Percentiles rank a stretch among this genome's conserved stretches.
These are phyloP conservation scores for Ianthella basta DNA, from an alignment of 37 sponge, comb jelly and placozoan species.

Conservation along the genomic window DNA sequence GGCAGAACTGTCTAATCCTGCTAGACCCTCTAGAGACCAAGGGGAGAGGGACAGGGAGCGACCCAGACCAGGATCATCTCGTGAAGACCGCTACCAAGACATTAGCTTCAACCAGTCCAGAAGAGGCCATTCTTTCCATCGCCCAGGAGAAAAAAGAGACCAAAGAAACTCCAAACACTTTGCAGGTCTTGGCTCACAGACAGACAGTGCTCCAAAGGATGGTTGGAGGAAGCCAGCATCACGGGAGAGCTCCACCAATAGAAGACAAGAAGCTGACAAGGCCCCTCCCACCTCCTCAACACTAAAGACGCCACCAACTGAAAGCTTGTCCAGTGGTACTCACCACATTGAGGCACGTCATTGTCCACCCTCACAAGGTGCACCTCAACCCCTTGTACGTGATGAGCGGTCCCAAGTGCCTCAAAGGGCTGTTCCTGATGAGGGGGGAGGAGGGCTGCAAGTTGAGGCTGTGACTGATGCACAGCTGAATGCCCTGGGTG, in stretches of 20 bases:
- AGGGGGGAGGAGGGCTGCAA: not conserved
- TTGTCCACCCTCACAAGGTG: no score
- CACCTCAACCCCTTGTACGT: not conserved
- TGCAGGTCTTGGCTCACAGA: not conserved
- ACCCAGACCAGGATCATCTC: not conserved
- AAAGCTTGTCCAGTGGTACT: no score
- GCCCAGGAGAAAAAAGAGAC: no score
- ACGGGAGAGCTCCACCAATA: no score
- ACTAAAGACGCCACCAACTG: no score
- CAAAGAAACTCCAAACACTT: not conserved
- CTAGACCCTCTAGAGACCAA: not conserved
- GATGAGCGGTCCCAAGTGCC: not conserved
- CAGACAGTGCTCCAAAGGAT: no score
- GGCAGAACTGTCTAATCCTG: slow-evolving; percentile 1
- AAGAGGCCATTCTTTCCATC: no score
- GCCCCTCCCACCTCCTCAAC: no score
- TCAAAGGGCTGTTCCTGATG: not conserved
- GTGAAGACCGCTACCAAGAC: not conserved
- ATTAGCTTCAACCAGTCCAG: not conserved
- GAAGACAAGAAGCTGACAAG: no score
- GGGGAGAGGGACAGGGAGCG: not conserved
- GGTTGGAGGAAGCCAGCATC: no score
- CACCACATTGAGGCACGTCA: no score
- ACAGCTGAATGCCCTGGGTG: slow-evolving; percentile 79
- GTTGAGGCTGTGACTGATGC: slow-evolving; percentile 52